Evolutionary conservation across 2,113 vertebrate genomes (phyloP).

Genomic region (human (Homo sapiens)): DNA sequence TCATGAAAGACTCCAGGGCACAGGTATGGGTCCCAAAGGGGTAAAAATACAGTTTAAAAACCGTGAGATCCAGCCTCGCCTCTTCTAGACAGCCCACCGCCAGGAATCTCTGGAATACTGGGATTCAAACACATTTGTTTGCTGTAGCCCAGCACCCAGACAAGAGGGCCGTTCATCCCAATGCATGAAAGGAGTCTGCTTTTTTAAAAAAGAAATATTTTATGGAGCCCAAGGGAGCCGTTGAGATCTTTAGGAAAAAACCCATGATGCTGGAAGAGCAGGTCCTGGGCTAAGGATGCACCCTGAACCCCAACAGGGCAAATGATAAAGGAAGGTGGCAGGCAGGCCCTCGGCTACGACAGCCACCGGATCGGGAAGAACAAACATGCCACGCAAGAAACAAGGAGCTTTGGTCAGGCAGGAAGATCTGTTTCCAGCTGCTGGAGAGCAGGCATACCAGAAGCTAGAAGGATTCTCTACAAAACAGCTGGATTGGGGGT

Average conservation of each 20-base stretch:
- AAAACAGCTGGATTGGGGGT: constrained; percentile 56
- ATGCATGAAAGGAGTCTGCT: background rate
- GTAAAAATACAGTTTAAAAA: constrained; percentile 31
- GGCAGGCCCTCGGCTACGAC: constrained; percentile 28
- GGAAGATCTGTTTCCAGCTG: constrained; percentile 74
- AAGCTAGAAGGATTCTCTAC: constrained; percentile 36
- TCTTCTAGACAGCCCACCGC: background rate
- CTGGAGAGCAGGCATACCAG: constrained; percentile 60
- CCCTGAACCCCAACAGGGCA: constrained; percentile 37
- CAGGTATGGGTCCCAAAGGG: background rate
- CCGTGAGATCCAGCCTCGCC: background rate
- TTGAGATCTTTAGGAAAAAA: background rate
- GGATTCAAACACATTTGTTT: background rate
- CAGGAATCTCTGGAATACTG: background rate
- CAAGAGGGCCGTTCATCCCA: background rate
- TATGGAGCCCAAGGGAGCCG: background rate
- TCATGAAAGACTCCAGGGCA: background rate
- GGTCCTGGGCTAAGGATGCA: background rate
- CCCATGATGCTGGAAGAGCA: background rate
- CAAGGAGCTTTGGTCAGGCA: constrained; percentile 87
- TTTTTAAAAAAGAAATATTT: background rate
- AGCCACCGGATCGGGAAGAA: constrained; percentile 63
- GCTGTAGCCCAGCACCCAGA: constrained; percentile 10
- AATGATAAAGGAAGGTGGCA: background rate
- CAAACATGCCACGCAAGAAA: constrained; percentile 85